These are phyloP conservation scores for Parasteatoda tepidariorum DNA, from an alignment of 1,140 invertebrate genomes.

Conservation along the genomic window DNA sequence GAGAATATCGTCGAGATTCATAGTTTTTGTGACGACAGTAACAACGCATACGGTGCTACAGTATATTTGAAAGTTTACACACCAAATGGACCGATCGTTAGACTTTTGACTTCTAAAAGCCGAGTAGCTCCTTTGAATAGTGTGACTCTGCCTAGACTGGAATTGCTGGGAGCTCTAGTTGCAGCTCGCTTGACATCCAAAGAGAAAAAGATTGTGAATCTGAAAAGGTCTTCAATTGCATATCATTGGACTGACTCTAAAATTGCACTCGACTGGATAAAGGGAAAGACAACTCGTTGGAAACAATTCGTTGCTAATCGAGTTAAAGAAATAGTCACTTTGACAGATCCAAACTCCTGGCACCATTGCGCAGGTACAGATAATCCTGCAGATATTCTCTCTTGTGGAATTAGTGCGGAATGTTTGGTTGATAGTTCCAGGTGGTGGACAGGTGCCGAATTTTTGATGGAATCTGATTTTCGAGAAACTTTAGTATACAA, in stretches of 20 bases:
- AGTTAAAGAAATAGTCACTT: neutral
- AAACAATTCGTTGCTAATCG: slow-evolving; percentile 9
- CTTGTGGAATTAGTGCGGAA: neutral
- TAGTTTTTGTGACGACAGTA: slow-evolving; percentile 18
- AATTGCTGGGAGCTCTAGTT: slow-evolving; percentile 16
- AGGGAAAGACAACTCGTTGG: neutral
- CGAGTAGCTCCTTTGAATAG: too few relatives aligned
- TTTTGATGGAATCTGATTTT: neutral
- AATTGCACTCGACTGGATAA: slow-evolving; percentile 16
- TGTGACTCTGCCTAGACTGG: slow-evolving; percentile 34
- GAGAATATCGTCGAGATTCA: slow-evolving; percentile 16
- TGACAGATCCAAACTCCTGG: neutral
- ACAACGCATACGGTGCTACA: slow-evolving; percentile 11
- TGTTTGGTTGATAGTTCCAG: neutral
- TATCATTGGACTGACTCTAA: slow-evolving; percentile 19
- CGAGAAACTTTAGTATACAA: neutral
- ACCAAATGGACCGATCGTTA: neutral
- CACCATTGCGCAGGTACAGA: neutral
- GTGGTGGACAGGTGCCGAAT: slow-evolving; percentile 12
- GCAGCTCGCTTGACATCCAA: neutral
- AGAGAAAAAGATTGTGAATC: neutral
- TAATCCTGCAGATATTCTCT: slow-evolving; percentile 10
- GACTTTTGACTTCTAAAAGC: slow-evolving; percentile 2
- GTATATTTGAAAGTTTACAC: slow-evolving; percentile 1
- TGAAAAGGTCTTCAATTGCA: neutral